Conservation (phyloP, 2,888 invertebrate species). For the Conus canariensis region DNA sequence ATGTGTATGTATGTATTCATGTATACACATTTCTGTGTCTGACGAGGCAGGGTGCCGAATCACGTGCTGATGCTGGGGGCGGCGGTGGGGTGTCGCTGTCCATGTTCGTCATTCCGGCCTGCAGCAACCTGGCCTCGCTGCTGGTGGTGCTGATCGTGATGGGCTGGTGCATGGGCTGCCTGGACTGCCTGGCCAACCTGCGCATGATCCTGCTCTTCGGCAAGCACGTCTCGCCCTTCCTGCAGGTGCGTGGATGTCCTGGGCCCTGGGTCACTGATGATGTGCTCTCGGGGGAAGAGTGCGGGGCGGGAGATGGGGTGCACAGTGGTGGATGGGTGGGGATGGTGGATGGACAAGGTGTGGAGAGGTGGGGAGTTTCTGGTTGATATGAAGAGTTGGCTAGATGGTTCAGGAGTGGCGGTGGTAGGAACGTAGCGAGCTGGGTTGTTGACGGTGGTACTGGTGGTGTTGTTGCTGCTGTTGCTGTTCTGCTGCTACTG, state of each 20-base stretch:
- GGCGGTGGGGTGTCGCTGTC: slow-evolving; percentile 76
- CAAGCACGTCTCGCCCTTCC: slow-evolving; percentile 79
- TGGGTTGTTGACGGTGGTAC: too few relatives aligned
- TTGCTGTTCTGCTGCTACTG: too few relatives aligned
- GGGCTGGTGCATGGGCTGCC: slow-evolving; percentile 81
- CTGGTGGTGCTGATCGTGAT: slow-evolving; percentile 78
- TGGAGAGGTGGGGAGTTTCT: too few relatives aligned
- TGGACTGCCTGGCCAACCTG: slow-evolving; percentile 80
- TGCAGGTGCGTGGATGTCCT: slow-evolving; percentile 74
- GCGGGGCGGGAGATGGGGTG: background rate
- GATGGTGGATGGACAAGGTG: background rate
- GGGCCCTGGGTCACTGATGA: background rate
- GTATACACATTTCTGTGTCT: background rate
- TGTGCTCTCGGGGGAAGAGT: background rate
- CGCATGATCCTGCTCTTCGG: slow-evolving; percentile 80
- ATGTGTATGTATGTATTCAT: background rate
- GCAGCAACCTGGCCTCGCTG: slow-evolving; percentile 69
- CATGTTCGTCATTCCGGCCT: slow-evolving; percentile 78
- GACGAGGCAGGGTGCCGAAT: slow-evolving; percentile 73
- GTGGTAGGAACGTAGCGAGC: too few relatives aligned
- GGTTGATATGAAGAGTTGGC: too few relatives aligned
- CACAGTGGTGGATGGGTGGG: background rate
- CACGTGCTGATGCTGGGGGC: slow-evolving; percentile 78
- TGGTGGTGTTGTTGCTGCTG: too few relatives aligned
- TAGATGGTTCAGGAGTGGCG: too few relatives aligned